A percentile compares a stretch with the other conserved stretches of the same genome.
These are phyloP conservation scores for Zootermopsis nevadensis DNA, from an alignment of 2,888 invertebrate species.

Conservation along the genomic window DNA sequence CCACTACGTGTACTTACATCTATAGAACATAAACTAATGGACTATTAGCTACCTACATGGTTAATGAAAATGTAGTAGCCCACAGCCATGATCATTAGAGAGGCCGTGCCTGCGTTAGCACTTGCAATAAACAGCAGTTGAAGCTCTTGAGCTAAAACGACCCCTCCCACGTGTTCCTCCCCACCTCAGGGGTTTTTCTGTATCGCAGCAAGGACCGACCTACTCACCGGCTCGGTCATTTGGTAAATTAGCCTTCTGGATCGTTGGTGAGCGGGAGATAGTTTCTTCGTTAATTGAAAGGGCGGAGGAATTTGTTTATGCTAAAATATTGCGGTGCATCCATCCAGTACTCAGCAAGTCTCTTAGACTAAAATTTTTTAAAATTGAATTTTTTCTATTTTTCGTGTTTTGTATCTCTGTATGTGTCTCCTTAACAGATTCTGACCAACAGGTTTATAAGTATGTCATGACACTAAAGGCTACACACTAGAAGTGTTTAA, in stretches of 20 bases:
- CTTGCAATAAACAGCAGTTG: constrained; percentile 35
- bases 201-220: background rate
- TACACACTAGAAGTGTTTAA: too few relatives aligned
- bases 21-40: constrained; percentile 21
- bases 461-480: too few relatives aligned
- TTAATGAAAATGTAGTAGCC: constrained; percentile 38
- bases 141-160: constrained; percentile 10
- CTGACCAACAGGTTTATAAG: too few relatives aligned
- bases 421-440: too few relatives aligned
- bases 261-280: background rate
- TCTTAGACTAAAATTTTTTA: too few relatives aligned
- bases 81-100: constrained; percentile 15
- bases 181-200: background rate
- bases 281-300: background rate
- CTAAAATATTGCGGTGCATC: background rate
- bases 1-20: background rate
- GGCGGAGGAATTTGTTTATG: background rate
- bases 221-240: background rate
- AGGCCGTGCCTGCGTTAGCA: constrained; percentile 6
- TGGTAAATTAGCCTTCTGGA: constrained; percentile 11
- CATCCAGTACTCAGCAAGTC: too few relatives aligned
- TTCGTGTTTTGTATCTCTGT: too few relatives aligned
- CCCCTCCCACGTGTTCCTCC: background rate
- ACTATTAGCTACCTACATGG: constrained; percentile 24
- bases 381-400: too few relatives aligned